phyloP scores from a whole-genome alignment of 1,140 invertebrate species.

The Conus betulinus region DNA sequence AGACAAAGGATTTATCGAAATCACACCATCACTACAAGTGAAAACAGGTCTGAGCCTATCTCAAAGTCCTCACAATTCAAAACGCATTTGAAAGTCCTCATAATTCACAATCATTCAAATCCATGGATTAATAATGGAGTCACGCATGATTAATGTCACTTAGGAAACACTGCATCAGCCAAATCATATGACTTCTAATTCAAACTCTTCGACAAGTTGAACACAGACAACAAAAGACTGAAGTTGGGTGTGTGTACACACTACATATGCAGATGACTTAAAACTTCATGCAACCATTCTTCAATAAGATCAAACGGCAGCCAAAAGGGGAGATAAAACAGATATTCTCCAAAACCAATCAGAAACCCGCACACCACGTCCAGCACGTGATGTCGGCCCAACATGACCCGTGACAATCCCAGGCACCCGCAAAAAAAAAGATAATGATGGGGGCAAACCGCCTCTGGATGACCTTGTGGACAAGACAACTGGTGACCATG shows the following conservation, averaged over 20 bases:
- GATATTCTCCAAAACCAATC: constrained; percentile 86
- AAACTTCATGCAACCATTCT: constrained; percentile 60
- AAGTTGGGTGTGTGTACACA: background rate
- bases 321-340: constrained; percentile 78
- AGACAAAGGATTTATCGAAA: too few species aligned
- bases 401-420: constrained; percentile 86
- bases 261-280: constrained; percentile 68
- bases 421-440: constrained; percentile 89
- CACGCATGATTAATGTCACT: too few species aligned
- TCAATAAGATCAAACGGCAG: constrained; percentile 55
- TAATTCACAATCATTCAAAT: too few species aligned
- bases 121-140: too few species aligned
- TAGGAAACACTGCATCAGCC: too few species aligned
- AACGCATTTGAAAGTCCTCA: too few species aligned
- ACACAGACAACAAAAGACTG: too few species aligned
- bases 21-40: too few species aligned
- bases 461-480: constrained; percentile 50
- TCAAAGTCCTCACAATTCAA: too few species aligned
- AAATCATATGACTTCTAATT: too few species aligned
- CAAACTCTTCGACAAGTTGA: too few species aligned
- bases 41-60: too few species aligned
- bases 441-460: constrained; percentile 77
- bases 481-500: constrained; percentile 82
- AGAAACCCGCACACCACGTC: constrained; percentile 88
- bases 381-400: constrained; percentile 90